These are phyloP conservation scores for Cryptoleucopteryx plumbea DNA, from an alignment of 2,113 vertebrate species.

Conservation along the genomic window DNA sequence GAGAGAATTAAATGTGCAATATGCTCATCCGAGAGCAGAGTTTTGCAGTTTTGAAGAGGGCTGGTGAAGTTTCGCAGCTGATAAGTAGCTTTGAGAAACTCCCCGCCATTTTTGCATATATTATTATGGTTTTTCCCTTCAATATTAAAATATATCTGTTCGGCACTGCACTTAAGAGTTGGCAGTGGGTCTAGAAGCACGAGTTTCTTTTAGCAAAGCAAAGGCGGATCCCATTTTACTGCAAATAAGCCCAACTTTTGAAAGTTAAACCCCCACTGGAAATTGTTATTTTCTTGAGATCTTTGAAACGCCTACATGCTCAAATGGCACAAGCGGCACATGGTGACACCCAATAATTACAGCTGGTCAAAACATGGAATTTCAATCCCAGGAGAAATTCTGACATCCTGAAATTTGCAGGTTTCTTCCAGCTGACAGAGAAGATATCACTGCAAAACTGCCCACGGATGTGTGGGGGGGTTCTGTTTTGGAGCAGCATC, in stretches of 20 bases:
- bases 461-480: fast-evolving
- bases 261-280: neutral
- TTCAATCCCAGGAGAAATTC: neutral
- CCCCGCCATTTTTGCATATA: fast-evolving
- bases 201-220: neutral
- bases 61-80: neutral
- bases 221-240: neutral
- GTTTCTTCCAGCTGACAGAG: neutral
- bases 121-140: neutral
- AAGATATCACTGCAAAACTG: neutral
- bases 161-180: neutral
- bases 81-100: neutral
- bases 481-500: neutral
- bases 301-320: neutral
- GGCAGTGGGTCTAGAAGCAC: neutral
- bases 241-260: neutral
- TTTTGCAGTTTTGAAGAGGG: neutral
- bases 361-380: neutral
- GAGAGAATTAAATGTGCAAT: neutral
- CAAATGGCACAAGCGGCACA: neutral
- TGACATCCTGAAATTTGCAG: neutral
- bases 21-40: neutral
- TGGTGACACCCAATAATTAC: neutral
- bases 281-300: neutral
- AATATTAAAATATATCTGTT: neutral